Conservation (phyloP, 2,888 invertebrate genomes). For the Balanococcus diminutus region DNA sequence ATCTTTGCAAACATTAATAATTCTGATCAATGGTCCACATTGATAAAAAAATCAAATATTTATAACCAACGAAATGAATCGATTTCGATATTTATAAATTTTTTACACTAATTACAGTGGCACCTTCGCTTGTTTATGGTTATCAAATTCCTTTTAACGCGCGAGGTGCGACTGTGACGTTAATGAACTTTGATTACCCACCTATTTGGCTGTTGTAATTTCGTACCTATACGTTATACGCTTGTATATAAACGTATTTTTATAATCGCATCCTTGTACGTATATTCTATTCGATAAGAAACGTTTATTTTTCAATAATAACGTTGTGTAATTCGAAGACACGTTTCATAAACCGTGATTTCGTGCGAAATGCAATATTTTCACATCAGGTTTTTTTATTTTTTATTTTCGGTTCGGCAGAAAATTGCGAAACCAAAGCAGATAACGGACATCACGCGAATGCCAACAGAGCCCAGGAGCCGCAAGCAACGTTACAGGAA, state of each 20-base stretch:
- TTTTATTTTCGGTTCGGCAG: neutral
- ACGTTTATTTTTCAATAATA: slow-evolving; percentile 4
- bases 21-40: no score
- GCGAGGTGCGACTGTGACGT: slow-evolving; percentile 51
- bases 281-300: slow-evolving; percentile 21
- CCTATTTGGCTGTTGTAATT: slow-evolving; percentile 12
- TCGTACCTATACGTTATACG: no score
- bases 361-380: neutral
- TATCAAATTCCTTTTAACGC: slow-evolving; percentile 20
- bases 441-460: slow-evolving; percentile 25
- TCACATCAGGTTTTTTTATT: neutral
- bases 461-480: neutral
- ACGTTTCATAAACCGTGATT: neutral
- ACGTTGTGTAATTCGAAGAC: neutral
- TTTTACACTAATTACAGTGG: neutral
- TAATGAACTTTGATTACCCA: slow-evolving; percentile 34
- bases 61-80: no score
- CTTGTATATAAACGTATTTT: neutral
- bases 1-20: no score
- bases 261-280: neutral
- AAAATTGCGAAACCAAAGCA: slow-evolving; percentile 1
- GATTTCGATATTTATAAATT: neutral
- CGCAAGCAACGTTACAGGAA: slow-evolving; percentile 59
- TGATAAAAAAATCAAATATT: no score
- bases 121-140: neutral